A percentile compares a stretch with the other conserved stretches of the same genome.
Evolutionary conservation across 2,113 vertebrate genomes (phyloP).

Genomic region (Sitta europaea): DNA sequence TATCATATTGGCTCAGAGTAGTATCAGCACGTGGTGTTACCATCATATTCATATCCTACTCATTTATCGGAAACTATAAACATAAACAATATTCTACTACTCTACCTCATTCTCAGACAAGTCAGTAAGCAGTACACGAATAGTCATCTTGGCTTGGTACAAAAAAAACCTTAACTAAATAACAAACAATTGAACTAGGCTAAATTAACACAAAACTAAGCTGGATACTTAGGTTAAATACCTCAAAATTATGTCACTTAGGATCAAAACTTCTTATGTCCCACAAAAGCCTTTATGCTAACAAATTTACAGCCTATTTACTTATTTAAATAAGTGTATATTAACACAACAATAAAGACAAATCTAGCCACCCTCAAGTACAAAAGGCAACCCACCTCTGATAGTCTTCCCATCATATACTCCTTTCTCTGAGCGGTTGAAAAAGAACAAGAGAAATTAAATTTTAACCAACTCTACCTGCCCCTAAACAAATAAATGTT

Average conservation of each 20-base stretch:
- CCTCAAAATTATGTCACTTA: neutral
- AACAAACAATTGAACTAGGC: neutral
- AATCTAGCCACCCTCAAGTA: slow-evolving; percentile 66
- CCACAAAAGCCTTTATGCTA: neutral
- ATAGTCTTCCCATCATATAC: slow-evolving; percentile 67
- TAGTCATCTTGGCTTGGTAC: neutral
- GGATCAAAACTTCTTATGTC: neutral
- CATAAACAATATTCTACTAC: neutral
- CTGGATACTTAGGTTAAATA: neutral
- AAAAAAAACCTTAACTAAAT: neutral
- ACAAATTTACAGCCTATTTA: slow-evolving; percentile 10
- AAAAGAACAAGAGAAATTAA: slow-evolving; percentile 58
- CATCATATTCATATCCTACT: neutral
- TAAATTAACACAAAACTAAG: neutral
- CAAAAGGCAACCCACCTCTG: slow-evolving; percentile 64
- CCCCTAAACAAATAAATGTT: slow-evolving; percentile 24
- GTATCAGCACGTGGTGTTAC: neutral
- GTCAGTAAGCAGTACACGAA: neutral
- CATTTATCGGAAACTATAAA: neutral
- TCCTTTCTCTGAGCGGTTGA: slow-evolving; percentile 68
- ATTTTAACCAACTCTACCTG: slow-evolving; percentile 37
- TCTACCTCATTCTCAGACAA: neutral
- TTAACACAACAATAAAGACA: slow-evolving; percentile 41
- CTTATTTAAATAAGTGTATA: slow-evolving; percentile 17
- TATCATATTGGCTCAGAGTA: neutral